A percentile compares a stretch with the other conserved stretches of the same genome.
These are phyloP conservation scores for Ctenicera cuprea DNA, from an alignment of 2,888 invertebrate genomes.

Conservation along the genomic window DNA sequence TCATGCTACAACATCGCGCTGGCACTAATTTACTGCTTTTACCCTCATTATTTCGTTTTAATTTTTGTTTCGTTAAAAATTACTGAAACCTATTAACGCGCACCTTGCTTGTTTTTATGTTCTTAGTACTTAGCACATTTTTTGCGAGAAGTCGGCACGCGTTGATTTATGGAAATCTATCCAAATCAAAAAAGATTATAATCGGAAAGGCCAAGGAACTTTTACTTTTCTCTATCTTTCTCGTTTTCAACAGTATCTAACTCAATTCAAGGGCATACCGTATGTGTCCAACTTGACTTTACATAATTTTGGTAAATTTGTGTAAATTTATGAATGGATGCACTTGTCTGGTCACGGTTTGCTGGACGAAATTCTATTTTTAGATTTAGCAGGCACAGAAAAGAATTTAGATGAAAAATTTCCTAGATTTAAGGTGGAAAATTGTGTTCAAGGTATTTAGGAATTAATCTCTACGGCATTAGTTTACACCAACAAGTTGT, in stretches of 20 bases:
- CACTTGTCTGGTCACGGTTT: constrained; percentile 38
- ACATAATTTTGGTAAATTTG: constrained; percentile 35
- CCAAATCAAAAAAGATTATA: not conserved
- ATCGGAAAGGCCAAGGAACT: constrained; percentile 12
- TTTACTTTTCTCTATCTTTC: constrained; percentile 1
- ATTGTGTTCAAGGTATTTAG: too few species aligned
- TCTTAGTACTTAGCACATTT: too few species aligned
- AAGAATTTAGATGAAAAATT: not conserved
- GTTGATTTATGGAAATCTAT: constrained; percentile 5
- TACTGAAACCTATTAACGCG: too few species aligned
- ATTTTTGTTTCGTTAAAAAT: too few species aligned
- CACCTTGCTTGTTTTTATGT: not conserved
- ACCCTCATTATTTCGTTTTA: not conserved
- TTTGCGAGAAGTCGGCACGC: not conserved
- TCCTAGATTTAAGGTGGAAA: too few species aligned
- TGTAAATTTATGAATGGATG: constrained; percentile 43
- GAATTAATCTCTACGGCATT: too few species aligned
- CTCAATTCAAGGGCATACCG: constrained; percentile 18
- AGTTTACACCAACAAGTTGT: too few species aligned
- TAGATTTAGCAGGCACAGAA: not conserved
- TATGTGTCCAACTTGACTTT: constrained; percentile 3
- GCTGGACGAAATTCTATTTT: constrained; percentile 34
- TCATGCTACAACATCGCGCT: not conserved
- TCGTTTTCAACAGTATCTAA: constrained; percentile 4
- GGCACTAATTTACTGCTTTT: not conserved